phyloP scores from a whole-genome alignment of 2,113 vertebrate species.

The Oreochromis niloticus region DNA sequence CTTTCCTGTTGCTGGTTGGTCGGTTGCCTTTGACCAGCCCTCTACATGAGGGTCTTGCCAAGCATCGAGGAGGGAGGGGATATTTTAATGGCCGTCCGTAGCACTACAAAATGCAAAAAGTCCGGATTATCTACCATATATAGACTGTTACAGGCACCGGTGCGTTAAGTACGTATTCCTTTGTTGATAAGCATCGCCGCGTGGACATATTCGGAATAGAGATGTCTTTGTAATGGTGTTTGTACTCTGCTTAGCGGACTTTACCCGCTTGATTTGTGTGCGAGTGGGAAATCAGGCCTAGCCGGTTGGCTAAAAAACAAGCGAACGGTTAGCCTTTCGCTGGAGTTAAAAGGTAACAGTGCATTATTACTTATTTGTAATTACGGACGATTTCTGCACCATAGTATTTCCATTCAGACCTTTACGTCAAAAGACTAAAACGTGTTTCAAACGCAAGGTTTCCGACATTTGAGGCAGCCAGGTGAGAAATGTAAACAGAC shows the following conservation, averaged over 20 bases:
- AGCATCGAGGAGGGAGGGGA: constrained; percentile 67
- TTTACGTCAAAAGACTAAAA: neutral
- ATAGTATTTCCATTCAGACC: rapidly evolving
- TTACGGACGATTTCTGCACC: rapidly evolving
- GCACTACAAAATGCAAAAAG: constrained; percentile 53
- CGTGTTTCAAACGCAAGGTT: neutral
- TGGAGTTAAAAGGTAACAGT: constrained; percentile 55
- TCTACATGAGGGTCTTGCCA: constrained; percentile 29
- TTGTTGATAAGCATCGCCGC: neutral
- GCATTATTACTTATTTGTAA: neutral
- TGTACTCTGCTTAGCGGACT: constrained; percentile 24
- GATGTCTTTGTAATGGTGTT: constrained; percentile 30
- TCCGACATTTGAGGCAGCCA: neutral
- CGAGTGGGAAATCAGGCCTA: constrained; percentile 49
- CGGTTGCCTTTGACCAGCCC: neutral
- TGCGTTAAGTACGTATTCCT: neutral
- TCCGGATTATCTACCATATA: constrained; percentile 43
- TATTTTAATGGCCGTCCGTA: constrained; percentile 70
- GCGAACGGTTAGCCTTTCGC: constrained; percentile 35
- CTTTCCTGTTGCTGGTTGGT: constrained; percentile 46
- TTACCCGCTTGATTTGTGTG: constrained; percentile 61
- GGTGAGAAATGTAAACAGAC: constrained; percentile 39
- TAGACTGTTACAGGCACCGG: neutral
- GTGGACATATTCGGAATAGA: neutral
- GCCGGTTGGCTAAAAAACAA: constrained; percentile 62